phyloP scores from a whole-genome alignment of 2,113 vertebrate species.

The Sciurus niger region DNA sequence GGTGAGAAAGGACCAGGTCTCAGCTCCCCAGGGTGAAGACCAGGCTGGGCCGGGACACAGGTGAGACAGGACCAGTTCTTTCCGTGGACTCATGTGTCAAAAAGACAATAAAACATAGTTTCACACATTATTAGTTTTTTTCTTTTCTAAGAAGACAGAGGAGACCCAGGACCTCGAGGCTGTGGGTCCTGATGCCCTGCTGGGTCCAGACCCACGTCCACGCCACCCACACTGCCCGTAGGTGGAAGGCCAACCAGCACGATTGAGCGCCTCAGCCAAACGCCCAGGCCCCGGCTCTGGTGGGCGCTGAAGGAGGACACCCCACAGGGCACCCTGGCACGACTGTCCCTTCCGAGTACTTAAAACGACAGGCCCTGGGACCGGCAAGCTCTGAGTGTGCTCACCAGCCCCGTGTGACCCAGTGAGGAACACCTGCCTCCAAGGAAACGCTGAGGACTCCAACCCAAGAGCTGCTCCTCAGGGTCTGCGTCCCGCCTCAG shows the following conservation, averaged over 20 bases:
- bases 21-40: no score
- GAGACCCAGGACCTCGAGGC: not conserved
- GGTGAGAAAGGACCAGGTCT: not conserved
- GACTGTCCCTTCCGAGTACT: not conserved
- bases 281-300: accelerated
- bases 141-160: not conserved
- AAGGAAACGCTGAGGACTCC: not conserved
- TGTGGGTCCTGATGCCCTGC: accelerated
- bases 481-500: accelerated
- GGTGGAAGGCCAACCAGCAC: not conserved
- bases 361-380: constrained; percentile 82
- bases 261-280: accelerated
- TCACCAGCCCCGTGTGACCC: constrained; percentile 50
- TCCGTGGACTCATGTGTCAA: not conserved
- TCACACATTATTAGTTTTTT: accelerated
- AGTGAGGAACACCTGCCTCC: constrained; percentile 77
- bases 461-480: not conserved
- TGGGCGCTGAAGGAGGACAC: not conserved
- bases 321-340: no score
- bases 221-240: accelerated
- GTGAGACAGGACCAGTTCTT: no score
- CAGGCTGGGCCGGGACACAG: no score
- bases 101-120: not conserved
- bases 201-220: accelerated
- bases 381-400: constrained; percentile 39